Evolutionary conservation across 2,797 vertebrate species (phyloP).

Genomic region (Tolypeutes matacus): DNA sequence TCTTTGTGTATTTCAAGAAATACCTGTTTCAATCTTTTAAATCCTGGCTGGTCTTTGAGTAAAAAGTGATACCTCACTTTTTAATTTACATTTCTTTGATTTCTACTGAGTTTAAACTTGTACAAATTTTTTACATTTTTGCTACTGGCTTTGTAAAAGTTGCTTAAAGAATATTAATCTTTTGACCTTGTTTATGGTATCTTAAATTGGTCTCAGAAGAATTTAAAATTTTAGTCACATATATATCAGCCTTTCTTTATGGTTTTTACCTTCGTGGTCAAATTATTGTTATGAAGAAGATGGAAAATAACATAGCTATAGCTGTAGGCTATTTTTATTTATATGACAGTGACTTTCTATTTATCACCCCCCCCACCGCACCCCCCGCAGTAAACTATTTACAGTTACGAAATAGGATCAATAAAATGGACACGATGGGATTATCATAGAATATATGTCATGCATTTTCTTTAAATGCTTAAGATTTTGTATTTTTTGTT

Average conservation of each 20-base stretch:
- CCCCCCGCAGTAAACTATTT: background rate
- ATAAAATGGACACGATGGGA: background rate
- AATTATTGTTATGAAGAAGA: background rate
- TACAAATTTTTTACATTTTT: constrained; percentile 5
- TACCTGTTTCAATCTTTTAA: background rate
- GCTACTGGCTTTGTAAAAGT: constrained; percentile 3
- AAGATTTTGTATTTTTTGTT: background rate
- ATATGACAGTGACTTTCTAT: constrained; percentile 12
- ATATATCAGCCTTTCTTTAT: background rate
- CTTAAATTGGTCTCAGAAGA: background rate
- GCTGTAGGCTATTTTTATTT: constrained; percentile 4
- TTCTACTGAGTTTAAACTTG: background rate
- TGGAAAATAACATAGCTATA: background rate
- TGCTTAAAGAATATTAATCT: constrained; percentile 26
- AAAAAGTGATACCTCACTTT: background rate
- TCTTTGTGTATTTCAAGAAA: background rate
- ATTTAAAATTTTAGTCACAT: background rate
- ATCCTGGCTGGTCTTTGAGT: background rate
- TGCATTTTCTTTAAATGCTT: background rate
- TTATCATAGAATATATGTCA: background rate
- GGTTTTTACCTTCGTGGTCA: background rate
- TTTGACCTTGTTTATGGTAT: background rate
- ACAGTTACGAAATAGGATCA: background rate
- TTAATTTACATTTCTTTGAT: constrained; percentile 42
- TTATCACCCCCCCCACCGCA: background rate